Evolutionary conservation across 1,140 invertebrate species (phyloP).

Genomic region (Eufriesea mexicana): DNA sequence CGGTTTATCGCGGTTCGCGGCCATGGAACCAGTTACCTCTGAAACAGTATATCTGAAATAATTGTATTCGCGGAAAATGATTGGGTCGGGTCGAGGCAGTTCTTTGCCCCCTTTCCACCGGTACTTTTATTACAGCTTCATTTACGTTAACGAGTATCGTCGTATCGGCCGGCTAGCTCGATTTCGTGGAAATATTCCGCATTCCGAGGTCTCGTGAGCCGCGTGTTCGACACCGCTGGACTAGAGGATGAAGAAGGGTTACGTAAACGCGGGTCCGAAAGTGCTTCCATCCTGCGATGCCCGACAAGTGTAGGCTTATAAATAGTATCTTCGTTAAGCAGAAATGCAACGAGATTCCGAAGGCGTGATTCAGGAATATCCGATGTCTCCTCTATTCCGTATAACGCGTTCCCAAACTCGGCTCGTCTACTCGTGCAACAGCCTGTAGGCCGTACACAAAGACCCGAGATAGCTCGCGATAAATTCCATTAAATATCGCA

Average conservation of each 20-base stretch:
- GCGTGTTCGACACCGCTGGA: no score
- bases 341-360: not conserved
- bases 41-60: not conserved
- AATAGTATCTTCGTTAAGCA: not conserved
- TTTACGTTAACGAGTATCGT: not conserved
- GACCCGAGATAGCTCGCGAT: not conserved
- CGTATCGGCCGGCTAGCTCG: not conserved
- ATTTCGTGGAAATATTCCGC: not conserved
- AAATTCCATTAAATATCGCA: not conserved
- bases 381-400: no score
- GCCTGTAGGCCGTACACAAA: not conserved
- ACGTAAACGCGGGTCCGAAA: not conserved
- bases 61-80: slow-evolving; percentile 6
- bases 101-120: not conserved
- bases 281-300: not conserved
- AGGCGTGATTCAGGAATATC: no score
- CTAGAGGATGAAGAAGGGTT: not conserved
- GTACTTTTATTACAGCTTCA: not conserved
- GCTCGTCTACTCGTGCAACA: not conserved
- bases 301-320: not conserved
- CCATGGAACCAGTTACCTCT: not conserved
- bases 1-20: slow-evolving; percentile 15
- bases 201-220: no score
- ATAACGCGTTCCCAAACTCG: not conserved
- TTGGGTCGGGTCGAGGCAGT: not conserved